Evolutionary conservation across 1,140 invertebrate genomes (phyloP).

Genomic region (Pissodes strobi): DNA sequence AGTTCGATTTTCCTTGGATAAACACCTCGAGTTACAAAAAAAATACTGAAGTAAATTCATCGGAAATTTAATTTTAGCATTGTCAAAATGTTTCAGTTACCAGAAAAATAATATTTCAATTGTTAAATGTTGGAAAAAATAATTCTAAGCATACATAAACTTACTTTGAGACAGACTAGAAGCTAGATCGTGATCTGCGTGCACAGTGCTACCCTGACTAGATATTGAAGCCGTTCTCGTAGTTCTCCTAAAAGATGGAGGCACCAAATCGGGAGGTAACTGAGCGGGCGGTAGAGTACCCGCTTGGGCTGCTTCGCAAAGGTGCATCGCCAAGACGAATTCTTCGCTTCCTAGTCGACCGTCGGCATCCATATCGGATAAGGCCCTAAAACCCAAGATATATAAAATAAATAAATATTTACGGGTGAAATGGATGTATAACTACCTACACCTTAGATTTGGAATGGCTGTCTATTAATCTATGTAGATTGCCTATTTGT

Average conservation of each 20-base stretch:
- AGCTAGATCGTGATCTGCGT: slow-evolving; percentile 59
- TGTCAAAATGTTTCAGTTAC: no score
- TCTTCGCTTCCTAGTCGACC: slow-evolving; percentile 93
- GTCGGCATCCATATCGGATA: slow-evolving; percentile 91
- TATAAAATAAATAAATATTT: slow-evolving; percentile 38
- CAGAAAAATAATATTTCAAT: not conserved
- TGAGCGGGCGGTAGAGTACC: slow-evolving; percentile 77
- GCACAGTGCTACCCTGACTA: slow-evolving; percentile 62
- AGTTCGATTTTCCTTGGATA: no score
- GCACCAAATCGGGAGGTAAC: slow-evolving; percentile 85
- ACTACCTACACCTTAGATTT: no score
- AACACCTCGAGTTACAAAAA: no score
- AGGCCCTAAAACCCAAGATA: slow-evolving; percentile 61
- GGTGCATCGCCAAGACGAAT: slow-evolving; percentile 94
- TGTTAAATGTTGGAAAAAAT: not conserved
- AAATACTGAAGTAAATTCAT: no score
- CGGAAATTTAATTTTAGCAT: no score
- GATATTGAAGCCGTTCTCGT: slow-evolving; percentile 62
- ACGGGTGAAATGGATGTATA: no score
- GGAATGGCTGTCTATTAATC: no score
- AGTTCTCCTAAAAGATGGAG: slow-evolving; percentile 76
- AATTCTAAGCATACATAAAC: no score
- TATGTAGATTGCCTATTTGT: no score
- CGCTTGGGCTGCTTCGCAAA: slow-evolving; percentile 84
- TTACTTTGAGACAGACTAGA: slow-evolving; percentile 65